Evolutionary conservation across 1,140 invertebrate genomes (phyloP).

Genomic region (Matsumurasca onukii): DNA sequence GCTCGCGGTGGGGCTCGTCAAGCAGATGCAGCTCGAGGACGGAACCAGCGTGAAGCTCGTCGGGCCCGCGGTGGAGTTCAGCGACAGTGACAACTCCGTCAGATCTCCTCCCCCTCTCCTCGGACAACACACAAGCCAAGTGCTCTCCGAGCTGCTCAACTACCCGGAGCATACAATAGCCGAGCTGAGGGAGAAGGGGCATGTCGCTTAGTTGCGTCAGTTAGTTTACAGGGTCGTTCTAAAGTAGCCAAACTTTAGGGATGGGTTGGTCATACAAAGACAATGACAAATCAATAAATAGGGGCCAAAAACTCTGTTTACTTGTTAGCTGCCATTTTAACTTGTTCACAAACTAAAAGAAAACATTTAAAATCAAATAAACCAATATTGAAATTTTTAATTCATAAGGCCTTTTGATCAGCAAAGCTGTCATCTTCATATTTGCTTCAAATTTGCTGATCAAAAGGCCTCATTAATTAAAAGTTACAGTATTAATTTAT

Average conservation of each 20-base stretch:
- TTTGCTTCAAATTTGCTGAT: too few relatives aligned
- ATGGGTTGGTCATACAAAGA: neutral
- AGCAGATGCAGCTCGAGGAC: slow-evolving; percentile 70
- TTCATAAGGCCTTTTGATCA: too few relatives aligned
- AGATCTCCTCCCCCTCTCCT: slow-evolving; percentile 77
- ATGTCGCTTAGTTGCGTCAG: slow-evolving; percentile 54
- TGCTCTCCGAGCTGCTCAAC: slow-evolving; percentile 70
- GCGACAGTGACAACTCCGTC: slow-evolving; percentile 65
- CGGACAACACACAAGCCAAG: slow-evolving; percentile 83
- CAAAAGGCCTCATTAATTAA: too few relatives aligned
- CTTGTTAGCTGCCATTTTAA: too few relatives aligned
- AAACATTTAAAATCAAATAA: too few relatives aligned
- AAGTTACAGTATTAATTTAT: too few relatives aligned
- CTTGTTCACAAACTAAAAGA: too few relatives aligned
- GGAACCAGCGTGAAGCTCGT: slow-evolving; percentile 76
- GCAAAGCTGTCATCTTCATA: too few relatives aligned
- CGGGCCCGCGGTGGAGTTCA: slow-evolving; percentile 83
- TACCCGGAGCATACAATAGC: slow-evolving; percentile 63
- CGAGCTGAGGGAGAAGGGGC: slow-evolving; percentile 53
- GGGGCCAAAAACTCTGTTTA: too few relatives aligned
- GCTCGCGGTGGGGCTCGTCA: slow-evolving; percentile 69
- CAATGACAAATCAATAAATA: slow-evolving; percentile 12
- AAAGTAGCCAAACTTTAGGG: neutral
- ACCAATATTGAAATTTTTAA: too few relatives aligned
- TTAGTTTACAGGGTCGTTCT: too few relatives aligned